phyloP scores from a whole-genome alignment of 2,797 vertebrate genomes.

The Pangasius krempfi region DNA sequence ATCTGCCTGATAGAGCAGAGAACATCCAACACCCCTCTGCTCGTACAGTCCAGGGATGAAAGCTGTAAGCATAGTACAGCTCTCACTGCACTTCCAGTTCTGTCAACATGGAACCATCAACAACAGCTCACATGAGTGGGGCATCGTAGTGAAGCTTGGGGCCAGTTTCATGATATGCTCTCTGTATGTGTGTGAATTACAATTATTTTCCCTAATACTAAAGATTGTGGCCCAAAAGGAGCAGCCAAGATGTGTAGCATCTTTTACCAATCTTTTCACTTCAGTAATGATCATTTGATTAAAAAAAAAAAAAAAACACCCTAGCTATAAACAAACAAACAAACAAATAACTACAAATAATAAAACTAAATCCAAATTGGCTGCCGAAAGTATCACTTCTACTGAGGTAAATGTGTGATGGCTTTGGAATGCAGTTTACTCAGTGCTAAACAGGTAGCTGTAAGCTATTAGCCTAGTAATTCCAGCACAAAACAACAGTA shows the following conservation, averaged over 20 bases:
- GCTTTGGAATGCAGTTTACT: not conserved
- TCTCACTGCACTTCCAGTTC: slow-evolving; percentile 26
- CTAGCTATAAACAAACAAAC: not conserved
- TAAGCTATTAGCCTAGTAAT: not conserved
- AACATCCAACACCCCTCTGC: slow-evolving; percentile 28
- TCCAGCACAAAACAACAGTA: not conserved
- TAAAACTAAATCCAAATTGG: not conserved
- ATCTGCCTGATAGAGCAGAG: slow-evolving; percentile 17
- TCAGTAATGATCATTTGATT: not conserved
- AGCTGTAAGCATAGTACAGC: slow-evolving; percentile 28
- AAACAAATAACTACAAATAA: not conserved
- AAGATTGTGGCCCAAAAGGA: not conserved
- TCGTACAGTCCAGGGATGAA: slow-evolving; percentile 18
- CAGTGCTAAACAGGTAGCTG: not conserved
- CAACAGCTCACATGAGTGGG: not conserved
- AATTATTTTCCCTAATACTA: not conserved
- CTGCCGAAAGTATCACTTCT: not conserved
- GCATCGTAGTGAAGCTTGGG: not conserved
- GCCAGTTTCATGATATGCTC: not conserved
- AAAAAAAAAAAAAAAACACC: not conserved
- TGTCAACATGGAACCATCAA: slow-evolving; percentile 4
- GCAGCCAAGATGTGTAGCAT: not conserved
- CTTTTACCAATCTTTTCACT: not conserved
- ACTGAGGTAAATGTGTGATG: not conserved
- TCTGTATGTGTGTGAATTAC: not conserved